Evolutionary conservation across 2,888 invertebrate genomes (phyloP).

Genomic region (Drosophila austrosaltans): DNA sequence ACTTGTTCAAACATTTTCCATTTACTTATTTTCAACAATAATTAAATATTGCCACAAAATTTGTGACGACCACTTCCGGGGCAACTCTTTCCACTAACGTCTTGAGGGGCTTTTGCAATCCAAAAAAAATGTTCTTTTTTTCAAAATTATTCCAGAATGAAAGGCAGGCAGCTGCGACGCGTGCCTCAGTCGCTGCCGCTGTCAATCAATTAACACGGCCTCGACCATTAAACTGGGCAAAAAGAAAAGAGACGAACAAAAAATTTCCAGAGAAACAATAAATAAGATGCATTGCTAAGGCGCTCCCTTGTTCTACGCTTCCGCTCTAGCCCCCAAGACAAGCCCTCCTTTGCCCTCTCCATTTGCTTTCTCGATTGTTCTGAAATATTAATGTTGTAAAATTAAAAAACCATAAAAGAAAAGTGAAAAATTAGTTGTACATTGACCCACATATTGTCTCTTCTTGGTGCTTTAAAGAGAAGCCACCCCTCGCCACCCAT

Average conservation of each 20-base stretch:
- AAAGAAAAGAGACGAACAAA: slow-evolving; percentile 1
- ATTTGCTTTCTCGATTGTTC: neutral
- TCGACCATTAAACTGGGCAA: slow-evolving; percentile 30
- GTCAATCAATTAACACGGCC: slow-evolving; percentile 65
- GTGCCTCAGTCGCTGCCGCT: slow-evolving; percentile 13
- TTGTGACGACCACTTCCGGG: slow-evolving; percentile 6
- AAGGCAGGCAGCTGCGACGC: slow-evolving; percentile 9
- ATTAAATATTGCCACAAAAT: slow-evolving; percentile 9
- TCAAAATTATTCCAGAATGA: neutral
- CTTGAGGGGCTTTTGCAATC: slow-evolving; percentile 4
- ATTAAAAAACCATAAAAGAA: slow-evolving; percentile 50
- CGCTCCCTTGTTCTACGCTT: neutral
- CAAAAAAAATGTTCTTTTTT: neutral
- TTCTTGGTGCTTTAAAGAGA: slow-evolving; percentile 1
- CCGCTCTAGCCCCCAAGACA: neutral
- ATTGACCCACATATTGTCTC: slow-evolving; percentile 45
- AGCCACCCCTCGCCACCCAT: slow-evolving; percentile 7
- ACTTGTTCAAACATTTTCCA: too few species aligned
- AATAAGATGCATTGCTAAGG: slow-evolving; percentile 38
- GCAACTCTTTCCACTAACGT: neutral
- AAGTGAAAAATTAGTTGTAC: slow-evolving; percentile 44
- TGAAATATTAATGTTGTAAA: slow-evolving; percentile 46
- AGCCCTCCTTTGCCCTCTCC: neutral
- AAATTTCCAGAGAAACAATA: slow-evolving; percentile 24
- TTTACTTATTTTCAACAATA: neutral